Base-by-base conservation (phyloP, 1,140 invertebrate species). In the Monochamus saltuarius region DNA sequence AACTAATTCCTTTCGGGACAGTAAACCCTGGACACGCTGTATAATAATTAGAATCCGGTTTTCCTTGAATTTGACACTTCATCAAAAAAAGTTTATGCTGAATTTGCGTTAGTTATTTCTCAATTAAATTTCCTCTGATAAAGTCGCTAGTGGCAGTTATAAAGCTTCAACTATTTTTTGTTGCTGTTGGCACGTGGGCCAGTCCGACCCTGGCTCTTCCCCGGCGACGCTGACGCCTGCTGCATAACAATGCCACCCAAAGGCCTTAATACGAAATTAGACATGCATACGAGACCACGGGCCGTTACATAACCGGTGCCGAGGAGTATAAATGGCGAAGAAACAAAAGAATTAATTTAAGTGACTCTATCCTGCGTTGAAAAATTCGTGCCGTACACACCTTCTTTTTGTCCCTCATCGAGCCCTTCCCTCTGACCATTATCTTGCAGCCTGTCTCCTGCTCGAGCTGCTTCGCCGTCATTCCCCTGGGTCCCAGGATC, bases 381-480 rank as follows among this genome's bases (percentile, higher is more conserved):
- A 29, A 29, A 29, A 29, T 29, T 29, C 36, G 22, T 46, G 16
- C n/a, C 6, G 40, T 56, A 75, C 81, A 84, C 85, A 98, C 97
- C 92, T 99, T 99, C 82, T 97, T 96, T 84, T 99, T 99, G 78
- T 99, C 97, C 77, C 97, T 86, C 97, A 99, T 99, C 39, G 97
- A 99, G n/a, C 97, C 97, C 81, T 97, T 96, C 72, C 97, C 97
- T 80, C 98, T 86, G 61, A 99, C 95, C 98, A 99, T 99, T 70
- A 99, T 99, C 88, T 99, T 99, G 82, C 98, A 99, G 71, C 97
- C 96, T 70, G 97, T 99, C 85, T 98, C 97, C 81, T 98, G 93
- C 82, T 99, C 98, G 75, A 99, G 82, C 81, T 99, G 96, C 82
- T 99, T 99, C 19, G 97, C 97, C 56, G 98, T 99, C 96, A 99